These are phyloP conservation scores for Neodontobutis hainanensis DNA, from an alignment of 2,113 vertebrate genomes.

Conservation along the genomic window DNA sequence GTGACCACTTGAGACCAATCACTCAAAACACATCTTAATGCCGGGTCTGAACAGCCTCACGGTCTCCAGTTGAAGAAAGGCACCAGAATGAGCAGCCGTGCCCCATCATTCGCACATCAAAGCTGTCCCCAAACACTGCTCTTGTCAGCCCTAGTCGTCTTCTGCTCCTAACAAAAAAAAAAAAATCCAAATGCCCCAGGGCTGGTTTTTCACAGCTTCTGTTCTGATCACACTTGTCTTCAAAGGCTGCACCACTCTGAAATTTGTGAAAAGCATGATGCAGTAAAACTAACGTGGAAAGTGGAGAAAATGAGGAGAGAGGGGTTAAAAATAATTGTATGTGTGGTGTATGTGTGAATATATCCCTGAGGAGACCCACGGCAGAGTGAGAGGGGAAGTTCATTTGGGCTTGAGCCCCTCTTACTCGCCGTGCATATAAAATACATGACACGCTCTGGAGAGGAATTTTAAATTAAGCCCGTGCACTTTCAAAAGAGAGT, in stretches of 20 bases:
- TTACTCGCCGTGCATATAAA: conserved; percentile 73
- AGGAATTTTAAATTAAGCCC: conserved; percentile 78
- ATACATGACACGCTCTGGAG: conserved; percentile 76
- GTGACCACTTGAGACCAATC: neutral
- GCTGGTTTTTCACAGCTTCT: conserved; percentile 64
- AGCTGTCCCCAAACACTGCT: conserved; percentile 76
- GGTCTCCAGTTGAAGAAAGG: conserved; percentile 41
- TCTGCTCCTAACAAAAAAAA: conserved; percentile 64
- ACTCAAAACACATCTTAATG: neutral
- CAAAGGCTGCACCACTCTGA: conserved; percentile 62
- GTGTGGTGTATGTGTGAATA: conserved; percentile 11
- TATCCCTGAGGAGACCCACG: conserved; percentile 57
- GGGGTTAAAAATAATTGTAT: conserved; percentile 41
- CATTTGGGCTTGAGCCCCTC: conserved; percentile 64
- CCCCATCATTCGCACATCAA: conserved; percentile 73
- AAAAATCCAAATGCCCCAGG: conserved; percentile 66
- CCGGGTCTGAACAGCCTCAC: neutral
- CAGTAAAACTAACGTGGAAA: conserved; percentile 77
- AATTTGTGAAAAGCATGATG: conserved; percentile 77
- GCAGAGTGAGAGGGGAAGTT: conserved; percentile 57
- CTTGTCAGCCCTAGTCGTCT: conserved; percentile 66
- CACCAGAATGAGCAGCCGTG: conserved; percentile 41
- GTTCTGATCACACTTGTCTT: conserved; percentile 75
- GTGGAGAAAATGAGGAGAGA: conserved; percentile 60
- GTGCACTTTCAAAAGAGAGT: conserved; percentile 72